phyloP scores from a whole-genome alignment of 1,140 invertebrate species.

The Kradibia gibbosae region DNA sequence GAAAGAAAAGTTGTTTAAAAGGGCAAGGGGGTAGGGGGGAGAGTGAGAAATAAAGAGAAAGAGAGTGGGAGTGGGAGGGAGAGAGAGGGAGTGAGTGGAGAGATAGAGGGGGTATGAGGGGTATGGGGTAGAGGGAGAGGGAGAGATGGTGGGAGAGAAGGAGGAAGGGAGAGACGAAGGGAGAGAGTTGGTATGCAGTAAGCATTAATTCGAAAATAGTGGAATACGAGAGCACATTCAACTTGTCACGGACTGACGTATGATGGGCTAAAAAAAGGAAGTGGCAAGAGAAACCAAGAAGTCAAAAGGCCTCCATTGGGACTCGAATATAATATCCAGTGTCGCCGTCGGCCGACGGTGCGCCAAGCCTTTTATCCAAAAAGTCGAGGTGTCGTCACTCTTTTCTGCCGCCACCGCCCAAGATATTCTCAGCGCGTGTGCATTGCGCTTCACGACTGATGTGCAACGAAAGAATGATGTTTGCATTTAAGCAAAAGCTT shows the following conservation, averaged over 20 bases:
- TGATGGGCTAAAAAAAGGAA: neutral
- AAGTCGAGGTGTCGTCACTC: conserved; percentile 38
- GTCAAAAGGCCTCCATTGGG: conserved; percentile 12
- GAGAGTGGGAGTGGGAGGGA: no score
- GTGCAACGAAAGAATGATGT: neutral
- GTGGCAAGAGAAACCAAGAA: neutral
- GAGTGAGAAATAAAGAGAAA: no score
- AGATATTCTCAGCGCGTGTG: conserved; percentile 43
- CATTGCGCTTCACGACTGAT: neutral
- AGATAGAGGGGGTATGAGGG: neutral
- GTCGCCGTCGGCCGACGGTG: neutral
- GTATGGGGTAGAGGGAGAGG: no score
- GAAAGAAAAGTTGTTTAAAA: neutral
- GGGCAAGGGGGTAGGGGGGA: neutral
- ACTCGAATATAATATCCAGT: conserved; percentile 39
- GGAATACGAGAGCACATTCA: neutral
- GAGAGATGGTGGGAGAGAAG: no score
- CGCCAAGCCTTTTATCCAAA: conserved; percentile 45
- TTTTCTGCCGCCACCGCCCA: conserved; percentile 13
- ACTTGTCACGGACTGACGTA: no score
- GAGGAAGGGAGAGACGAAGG: conserved; percentile 10
- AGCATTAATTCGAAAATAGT: conserved; percentile 34
- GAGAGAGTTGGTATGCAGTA: conserved; percentile 5
- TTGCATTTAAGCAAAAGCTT: conserved; percentile 6
- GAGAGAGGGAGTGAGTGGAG: neutral